Evolutionary conservation across 1,140 invertebrate genomes (phyloP).

Genomic region (Lucilia sericata): DNA sequence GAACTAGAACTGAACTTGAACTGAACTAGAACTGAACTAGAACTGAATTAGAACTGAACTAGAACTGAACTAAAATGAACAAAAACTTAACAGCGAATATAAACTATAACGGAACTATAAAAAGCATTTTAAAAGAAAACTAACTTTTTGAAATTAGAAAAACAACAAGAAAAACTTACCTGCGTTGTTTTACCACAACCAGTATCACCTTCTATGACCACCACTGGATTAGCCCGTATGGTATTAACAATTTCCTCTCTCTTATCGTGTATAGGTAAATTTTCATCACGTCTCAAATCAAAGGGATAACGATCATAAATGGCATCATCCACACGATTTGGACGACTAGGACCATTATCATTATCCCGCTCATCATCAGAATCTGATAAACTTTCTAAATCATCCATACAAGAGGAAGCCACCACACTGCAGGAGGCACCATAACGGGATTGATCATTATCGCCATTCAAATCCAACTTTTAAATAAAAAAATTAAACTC

Average conservation of each 20-base stretch:
- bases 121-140: neutral
- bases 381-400: slow-evolving; percentile 55
- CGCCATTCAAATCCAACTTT: slow-evolving; percentile 32
- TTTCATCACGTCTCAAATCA: slow-evolving; percentile 56
- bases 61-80: no score
- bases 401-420: slow-evolving; percentile 52
- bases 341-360: neutral
- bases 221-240: slow-evolving; percentile 57
- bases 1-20: no score
- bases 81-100: no score
- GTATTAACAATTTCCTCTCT: slow-evolving; percentile 54
- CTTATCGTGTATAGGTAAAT: slow-evolving; percentile 58
- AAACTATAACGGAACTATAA: neutral
- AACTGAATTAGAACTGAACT: no score
- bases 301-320: slow-evolving; percentile 58
- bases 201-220: slow-evolving; percentile 63
- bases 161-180: slow-evolving; percentile 53
- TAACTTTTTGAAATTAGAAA: neutral
- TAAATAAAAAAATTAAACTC: neutral
- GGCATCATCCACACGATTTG: slow-evolving; percentile 53
- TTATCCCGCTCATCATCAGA: slow-evolving; percentile 40
- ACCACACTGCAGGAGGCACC: slow-evolving; percentile 1
- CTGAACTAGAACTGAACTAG: no score
- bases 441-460: neutral
- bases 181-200: slow-evolving; percentile 91